Evolutionary conservation across 2,113 vertebrate genomes (phyloP).

Genomic region (Capricornis sumatraensis): DNA sequence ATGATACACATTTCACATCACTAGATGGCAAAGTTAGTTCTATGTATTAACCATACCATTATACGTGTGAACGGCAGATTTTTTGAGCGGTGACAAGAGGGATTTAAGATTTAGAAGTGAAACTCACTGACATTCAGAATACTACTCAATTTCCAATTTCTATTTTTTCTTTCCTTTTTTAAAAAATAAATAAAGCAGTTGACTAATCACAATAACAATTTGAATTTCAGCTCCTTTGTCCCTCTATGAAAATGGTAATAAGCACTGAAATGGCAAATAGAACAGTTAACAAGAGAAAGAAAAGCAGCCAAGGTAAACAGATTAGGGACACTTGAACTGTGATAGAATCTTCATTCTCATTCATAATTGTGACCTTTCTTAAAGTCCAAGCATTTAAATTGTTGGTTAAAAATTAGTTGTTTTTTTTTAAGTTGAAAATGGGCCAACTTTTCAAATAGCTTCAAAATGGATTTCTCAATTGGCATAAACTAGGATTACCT

Average conservation of each 20-base stretch:
- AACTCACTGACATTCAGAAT: neutral
- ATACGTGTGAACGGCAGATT: neutral
- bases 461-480: neutral
- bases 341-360: neutral
- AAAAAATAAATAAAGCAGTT: neutral
- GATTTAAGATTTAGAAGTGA: neutral
- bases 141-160: neutral
- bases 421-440: neutral
- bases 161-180: neutral
- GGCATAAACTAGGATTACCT: neutral
- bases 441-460: neutral
- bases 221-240: neutral
- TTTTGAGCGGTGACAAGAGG: neutral
- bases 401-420: neutral
- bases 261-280: neutral
- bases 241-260: neutral
- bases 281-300: neutral
- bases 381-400: neutral
- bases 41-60: neutral
- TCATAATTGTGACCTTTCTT: neutral
- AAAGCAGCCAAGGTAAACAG: neutral
- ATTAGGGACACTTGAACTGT: neutral
- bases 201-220: neutral
- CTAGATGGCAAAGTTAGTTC: neutral
- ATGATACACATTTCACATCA: neutral